phyloP scores from a whole-genome alignment of 2,888 invertebrate species.

The Parochlus steinenii region DNA sequence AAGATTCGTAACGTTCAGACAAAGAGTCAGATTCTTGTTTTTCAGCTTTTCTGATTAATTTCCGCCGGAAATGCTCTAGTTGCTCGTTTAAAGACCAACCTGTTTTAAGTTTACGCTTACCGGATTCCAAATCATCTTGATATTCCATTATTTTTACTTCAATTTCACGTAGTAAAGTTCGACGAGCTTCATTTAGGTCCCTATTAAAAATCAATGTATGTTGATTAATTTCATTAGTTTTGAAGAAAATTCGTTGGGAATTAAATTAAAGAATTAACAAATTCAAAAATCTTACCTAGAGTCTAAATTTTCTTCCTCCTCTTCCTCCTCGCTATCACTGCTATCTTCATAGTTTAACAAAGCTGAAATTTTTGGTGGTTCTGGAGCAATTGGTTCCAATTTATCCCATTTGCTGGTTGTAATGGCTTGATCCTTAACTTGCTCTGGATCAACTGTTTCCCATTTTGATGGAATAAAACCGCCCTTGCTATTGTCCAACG shows the following conservation, averaged over 20 bases:
- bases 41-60: conserved; percentile 49
- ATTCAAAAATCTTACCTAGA: not conserved
- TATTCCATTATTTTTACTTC: conserved; percentile 91
- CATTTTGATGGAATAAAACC: conserved; percentile 82
- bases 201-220: conserved; percentile 22
- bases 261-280: conserved; percentile 6
- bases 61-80: conserved; percentile 78
- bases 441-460: conserved; percentile 88
- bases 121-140: conserved; percentile 89
- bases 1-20: too few relatives aligned
- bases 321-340: conserved; percentile 28
- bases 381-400: conserved; percentile 35
- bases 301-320: conserved; percentile 15
- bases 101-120: conserved; percentile 50
- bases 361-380: conserved; percentile 25
- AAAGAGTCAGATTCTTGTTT: not conserved
- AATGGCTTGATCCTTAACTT: conserved; percentile 50
- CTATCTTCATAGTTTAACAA: conserved; percentile 21
- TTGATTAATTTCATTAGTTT: too few relatives aligned
- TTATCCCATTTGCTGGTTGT: conserved; percentile 81
- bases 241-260: too few relatives aligned
- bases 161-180: conserved; percentile 70
- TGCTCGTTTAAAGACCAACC: conserved; percentile 66
- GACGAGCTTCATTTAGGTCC: conserved; percentile 48
- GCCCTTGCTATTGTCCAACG: conserved; percentile 35